Evolutionary conservation across 2,113 vertebrate genomes (phyloP).

Genomic region (Gymnobelideus leadbeateri): DNA sequence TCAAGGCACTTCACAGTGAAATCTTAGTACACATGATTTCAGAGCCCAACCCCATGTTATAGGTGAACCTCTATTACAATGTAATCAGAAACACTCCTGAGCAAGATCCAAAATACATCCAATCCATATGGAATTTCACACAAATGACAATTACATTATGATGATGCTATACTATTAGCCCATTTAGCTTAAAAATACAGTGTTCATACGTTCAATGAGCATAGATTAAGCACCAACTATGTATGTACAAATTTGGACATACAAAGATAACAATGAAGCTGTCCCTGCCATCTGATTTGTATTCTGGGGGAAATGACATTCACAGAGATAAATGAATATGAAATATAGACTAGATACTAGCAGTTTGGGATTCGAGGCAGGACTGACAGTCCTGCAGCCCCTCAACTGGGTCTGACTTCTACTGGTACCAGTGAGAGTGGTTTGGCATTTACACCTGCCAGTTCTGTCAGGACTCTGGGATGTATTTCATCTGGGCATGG

Average conservation of each 20-base stretch:
- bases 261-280: constrained; percentile 21
- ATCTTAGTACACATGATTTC: background rate
- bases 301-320: background rate
- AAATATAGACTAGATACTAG: background rate
- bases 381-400: background rate
- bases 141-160: background rate
- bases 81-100: background rate
- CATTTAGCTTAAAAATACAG: background rate
- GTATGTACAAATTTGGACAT: constrained; percentile 1
- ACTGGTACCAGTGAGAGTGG: background rate
- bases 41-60: background rate
- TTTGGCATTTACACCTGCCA: background rate
- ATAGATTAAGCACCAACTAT: constrained; percentile 28
- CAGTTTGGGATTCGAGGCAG: background rate
- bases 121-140: background rate
- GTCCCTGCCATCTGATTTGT: background rate
- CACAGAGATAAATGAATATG: background rate
- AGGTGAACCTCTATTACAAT: background rate
- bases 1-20: background rate
- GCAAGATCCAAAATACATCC: background rate
- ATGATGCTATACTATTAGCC: background rate
- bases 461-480: background rate
- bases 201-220: background rate
- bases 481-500: background rate
- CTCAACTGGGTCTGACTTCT: background rate